Evolutionary conservation across 1,140 invertebrate genomes (phyloP).

Genomic region (Acromyrmex charruanus): DNA sequence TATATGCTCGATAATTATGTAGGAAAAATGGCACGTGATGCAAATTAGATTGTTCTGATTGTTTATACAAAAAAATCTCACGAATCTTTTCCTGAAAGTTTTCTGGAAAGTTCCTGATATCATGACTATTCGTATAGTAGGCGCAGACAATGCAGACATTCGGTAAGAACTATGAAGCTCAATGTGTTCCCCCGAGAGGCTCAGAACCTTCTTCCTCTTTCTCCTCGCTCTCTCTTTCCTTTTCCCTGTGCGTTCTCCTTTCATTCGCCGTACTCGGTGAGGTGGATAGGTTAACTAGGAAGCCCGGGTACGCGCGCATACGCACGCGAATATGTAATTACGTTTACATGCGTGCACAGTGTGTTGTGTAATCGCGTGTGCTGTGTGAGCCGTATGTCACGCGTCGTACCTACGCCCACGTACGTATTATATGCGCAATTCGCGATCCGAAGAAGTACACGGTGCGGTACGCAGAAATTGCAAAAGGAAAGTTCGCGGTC

Average conservation of each 20-base stretch:
- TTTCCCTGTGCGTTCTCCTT: neutral
- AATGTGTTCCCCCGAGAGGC: neutral
- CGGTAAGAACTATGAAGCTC: neutral
- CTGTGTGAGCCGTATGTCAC: slow-evolving; percentile 64
- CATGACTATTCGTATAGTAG: neutral
- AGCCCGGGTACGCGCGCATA: slow-evolving; percentile 63
- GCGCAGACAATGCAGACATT: slow-evolving; percentile 13
- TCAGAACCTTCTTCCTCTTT: slow-evolving; percentile 19
- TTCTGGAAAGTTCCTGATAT: neutral
- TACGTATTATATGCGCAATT: neutral
- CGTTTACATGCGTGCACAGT: slow-evolving; percentile 56
- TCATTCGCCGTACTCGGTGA: slow-evolving; percentile 4
- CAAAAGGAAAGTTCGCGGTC: slow-evolving; percentile 11
- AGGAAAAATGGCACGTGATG: neutral
- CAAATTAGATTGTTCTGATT: neutral
- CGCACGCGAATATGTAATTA: slow-evolving; percentile 72
- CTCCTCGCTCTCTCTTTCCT: slow-evolving; percentile 27
- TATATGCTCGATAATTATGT: neutral
- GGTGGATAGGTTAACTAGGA: slow-evolving; percentile 79
- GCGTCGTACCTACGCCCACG: slow-evolving; percentile 72
- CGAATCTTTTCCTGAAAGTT: neutral
- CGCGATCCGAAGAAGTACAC: neutral
- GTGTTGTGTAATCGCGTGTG: slow-evolving; percentile 66
- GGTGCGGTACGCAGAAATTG: neutral
- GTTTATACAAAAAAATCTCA: neutral